Evolutionary conservation across 53 echinoderm and acorn worm species (phyloP), one percentile per base, ranked within the genome.

Genomic region (Luidia sarsii): DNA sequence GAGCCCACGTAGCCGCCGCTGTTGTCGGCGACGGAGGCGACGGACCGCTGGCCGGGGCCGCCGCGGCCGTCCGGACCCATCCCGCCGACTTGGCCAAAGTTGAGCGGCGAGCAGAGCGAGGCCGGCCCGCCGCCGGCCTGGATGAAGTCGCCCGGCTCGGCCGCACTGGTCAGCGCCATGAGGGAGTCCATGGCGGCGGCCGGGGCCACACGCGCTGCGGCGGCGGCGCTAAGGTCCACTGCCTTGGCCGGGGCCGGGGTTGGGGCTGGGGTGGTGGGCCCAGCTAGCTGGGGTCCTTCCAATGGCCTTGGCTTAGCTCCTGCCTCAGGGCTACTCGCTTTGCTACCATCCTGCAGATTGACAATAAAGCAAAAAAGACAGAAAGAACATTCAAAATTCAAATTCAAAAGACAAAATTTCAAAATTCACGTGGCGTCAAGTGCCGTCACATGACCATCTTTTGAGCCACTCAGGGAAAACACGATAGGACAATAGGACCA

Each of bases 151-250:
- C 9, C 1, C 2, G 77, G 32, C 61, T 77, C 77, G 1, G 61
- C 45, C n/a, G n/a, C n/a, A 32, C 30, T 45, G 21, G 77, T 77
- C 77, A 77, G 33, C 46, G 77, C 77, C 31, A 77, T 60, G 59
- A 77, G 61, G 0, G 77, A 77, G 30, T 77, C 77, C 77, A 77
- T 77, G 31, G 72, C 39, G 50, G 72, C 8, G 4, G 50, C 38
- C 32, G 9, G 14, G 38, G 48, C 45, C 39, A 5, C 74, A 11
- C 45, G 28, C 38, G 59, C 13, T 25, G 77, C 32, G 6, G 39
- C 18, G 6, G 11, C 24, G 41, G 30, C 36, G n/a, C 36, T 38
- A 28, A n/a, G n/a, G n/a, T n/a, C n/a, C n/a, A 9, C 35, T 8
- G 65, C 39, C 30, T 65, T 65, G 22, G 31, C 45, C 10, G 27